These are phyloP conservation scores for Archocentrus centrarchus DNA, from an alignment of 2,113 vertebrate species.

Conservation along the genomic window DNA sequence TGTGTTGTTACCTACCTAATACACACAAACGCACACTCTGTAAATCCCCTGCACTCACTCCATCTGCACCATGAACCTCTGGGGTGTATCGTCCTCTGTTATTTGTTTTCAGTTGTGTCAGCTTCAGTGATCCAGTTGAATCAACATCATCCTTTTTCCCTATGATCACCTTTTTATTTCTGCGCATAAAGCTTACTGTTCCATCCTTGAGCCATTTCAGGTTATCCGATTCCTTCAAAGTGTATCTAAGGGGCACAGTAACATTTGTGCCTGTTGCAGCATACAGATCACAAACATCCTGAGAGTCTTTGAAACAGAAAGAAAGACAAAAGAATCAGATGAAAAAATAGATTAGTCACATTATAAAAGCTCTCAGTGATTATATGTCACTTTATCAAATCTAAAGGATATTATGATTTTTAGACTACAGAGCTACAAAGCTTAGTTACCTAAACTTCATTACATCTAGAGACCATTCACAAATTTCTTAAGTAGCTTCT, in stretches of 20 bases:
- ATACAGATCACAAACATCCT: neutral
- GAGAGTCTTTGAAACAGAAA: neutral
- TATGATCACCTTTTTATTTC: fast-evolving
- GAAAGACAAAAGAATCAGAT: neutral
- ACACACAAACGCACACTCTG: fast-evolving
- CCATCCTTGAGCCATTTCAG: fast-evolving
- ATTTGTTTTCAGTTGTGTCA: fast-evolving
- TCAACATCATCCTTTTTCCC: neutral
- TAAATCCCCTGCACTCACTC: fast-evolving
- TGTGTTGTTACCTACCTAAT: neutral
- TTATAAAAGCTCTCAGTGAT: too few species aligned
- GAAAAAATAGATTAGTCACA: too few species aligned
- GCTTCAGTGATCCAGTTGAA: neutral
- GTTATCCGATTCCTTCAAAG: fast-evolving
- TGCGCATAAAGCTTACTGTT: fast-evolving
- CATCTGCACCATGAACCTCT: fast-evolving
- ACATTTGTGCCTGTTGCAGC: neutral
- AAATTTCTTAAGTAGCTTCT: neutral
- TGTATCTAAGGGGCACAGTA: fast-evolving
- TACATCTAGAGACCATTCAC: too few species aligned
- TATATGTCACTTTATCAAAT: too few species aligned
- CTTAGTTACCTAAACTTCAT: too few species aligned
- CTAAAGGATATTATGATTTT: too few species aligned
- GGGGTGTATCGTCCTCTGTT: fast-evolving
- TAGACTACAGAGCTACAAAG: too few species aligned